A percentile compares a stretch with the other conserved stretches of the same genome.
These are phyloP conservation scores for Watsonalla binaria DNA, from an alignment of 2,888 invertebrate species.

Conservation along the genomic window DNA sequence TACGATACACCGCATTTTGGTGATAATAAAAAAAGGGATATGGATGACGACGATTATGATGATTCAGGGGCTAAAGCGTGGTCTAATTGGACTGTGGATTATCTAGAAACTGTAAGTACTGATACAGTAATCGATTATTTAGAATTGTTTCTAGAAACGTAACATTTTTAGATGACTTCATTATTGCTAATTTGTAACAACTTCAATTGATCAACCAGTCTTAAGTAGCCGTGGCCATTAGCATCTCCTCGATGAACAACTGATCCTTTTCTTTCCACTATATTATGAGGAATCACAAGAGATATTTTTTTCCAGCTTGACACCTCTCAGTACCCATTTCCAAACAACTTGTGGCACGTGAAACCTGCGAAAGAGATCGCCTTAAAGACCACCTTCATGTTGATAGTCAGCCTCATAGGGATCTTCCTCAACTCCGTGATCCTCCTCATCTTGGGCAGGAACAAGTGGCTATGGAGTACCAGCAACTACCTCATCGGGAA, in stretches of 20 bases:
- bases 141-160: no score
- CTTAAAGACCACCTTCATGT: constrained; percentile 78
- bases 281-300: background rate
- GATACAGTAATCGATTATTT: background rate
- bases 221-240: no score
- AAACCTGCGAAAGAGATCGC: constrained; percentile 79
- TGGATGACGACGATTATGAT: constrained; percentile 25
- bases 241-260: no score
- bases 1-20: constrained; percentile 4
- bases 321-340: constrained; percentile 70
- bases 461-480: constrained; percentile 81
- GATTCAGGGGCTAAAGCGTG: constrained; percentile 19
- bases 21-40: constrained; percentile 10
- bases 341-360: constrained; percentile 82
- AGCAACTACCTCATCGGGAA: constrained; percentile 87
- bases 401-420: constrained; percentile 81
- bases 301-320: constrained; percentile 49
- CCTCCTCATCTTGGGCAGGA: constrained; percentile 80
- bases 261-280: no score
- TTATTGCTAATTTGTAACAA: background rate
- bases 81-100: constrained; percentile 42
- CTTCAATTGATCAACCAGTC: no score
- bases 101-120: constrained; percentile 44
- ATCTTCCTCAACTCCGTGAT: constrained; percentile 83
- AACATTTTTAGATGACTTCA: background rate